Conservation (phyloP, 2,888 invertebrate genomes). For the Alcis repandata region DNA sequence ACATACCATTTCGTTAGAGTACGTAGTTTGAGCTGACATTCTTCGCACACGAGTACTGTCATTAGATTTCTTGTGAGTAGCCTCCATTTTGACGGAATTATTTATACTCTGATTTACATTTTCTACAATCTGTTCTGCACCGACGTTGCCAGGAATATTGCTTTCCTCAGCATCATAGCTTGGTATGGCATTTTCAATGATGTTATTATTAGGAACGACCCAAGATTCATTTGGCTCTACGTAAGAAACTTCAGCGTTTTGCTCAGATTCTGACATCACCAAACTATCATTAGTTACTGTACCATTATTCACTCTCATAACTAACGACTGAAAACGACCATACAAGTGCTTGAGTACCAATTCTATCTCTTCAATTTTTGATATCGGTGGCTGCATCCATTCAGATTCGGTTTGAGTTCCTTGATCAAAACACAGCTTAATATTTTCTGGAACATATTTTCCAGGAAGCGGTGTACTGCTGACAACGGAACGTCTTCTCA, state of each 20-base stretch:
- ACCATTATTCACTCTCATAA: constrained; percentile 46
- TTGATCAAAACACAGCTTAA: constrained; percentile 58
- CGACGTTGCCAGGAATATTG: constrained; percentile 16
- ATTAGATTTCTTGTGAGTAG: constrained; percentile 33
- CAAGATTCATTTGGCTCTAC: constrained; percentile 43
- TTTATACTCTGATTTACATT: constrained; percentile 22
- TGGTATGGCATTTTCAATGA: constrained; percentile 27
- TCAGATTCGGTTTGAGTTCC: constrained; percentile 63
- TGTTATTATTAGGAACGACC: constrained; percentile 38
- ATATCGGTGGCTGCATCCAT: constrained; percentile 41
- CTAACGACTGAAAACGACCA: constrained; percentile 53
- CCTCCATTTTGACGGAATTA: constrained; percentile 42
- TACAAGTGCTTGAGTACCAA: constrained; percentile 55
- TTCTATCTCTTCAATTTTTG: constrained; percentile 61
- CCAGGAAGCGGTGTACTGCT: constrained; percentile 63
- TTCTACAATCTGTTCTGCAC: constrained; percentile 20
- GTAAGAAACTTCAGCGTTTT: constrained; percentile 44
- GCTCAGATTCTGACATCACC: constrained; percentile 48
- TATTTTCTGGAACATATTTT: constrained; percentile 38
- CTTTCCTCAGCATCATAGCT: constrained; percentile 34
- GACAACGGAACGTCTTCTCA: constrained; percentile 51
- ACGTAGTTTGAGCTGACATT: constrained; percentile 70
- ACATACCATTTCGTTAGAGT: constrained; percentile 62
- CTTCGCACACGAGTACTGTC: constrained; percentile 60
- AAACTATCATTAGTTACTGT: constrained; percentile 33